These are phyloP conservation scores for Asobara japonica DNA, from an alignment of 1,140 invertebrate genomes.

Conservation along the genomic window DNA sequence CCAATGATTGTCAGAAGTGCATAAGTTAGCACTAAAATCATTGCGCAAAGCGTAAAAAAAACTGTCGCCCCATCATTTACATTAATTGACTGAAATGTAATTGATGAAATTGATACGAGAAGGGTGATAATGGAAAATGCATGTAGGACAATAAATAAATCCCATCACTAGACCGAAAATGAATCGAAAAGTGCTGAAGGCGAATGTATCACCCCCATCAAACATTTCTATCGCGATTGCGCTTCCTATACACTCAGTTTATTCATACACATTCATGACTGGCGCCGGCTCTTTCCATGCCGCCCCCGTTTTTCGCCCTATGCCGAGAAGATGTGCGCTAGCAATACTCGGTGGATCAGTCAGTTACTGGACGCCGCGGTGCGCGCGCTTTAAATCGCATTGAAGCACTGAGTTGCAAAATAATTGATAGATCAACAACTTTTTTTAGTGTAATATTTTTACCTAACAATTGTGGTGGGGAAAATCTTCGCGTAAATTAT, in stretches of 20 bases:
- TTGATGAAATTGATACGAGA: background rate
- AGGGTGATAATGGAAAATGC: background rate
- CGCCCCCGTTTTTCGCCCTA: constrained; percentile 9
- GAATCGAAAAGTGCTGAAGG: constrained; percentile 3
- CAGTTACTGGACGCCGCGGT: constrained; percentile 42
- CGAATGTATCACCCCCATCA: background rate
- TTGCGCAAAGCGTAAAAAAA: too few species aligned
- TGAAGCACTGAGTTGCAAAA: background rate
- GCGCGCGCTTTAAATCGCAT: constrained; percentile 16
- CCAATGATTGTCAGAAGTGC: too few species aligned
- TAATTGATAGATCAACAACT: background rate
- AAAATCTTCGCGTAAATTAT: too few species aligned
- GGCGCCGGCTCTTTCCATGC: constrained; percentile 15
- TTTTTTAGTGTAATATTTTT: too few species aligned
- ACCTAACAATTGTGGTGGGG: too few species aligned
- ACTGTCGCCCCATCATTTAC: too few species aligned
- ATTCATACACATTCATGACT: background rate
- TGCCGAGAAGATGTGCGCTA: constrained; percentile 22
- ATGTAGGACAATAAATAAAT: constrained; percentile 6
- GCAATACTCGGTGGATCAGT: constrained; percentile 39
- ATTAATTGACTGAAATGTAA: too few species aligned
- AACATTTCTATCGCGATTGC: constrained; percentile 13
- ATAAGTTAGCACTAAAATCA: too few species aligned
- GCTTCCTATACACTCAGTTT: background rate
- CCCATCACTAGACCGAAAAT: background rate